phyloP scores from a whole-genome alignment of 2,113 vertebrate species.

The Callorhinus ursinus region DNA sequence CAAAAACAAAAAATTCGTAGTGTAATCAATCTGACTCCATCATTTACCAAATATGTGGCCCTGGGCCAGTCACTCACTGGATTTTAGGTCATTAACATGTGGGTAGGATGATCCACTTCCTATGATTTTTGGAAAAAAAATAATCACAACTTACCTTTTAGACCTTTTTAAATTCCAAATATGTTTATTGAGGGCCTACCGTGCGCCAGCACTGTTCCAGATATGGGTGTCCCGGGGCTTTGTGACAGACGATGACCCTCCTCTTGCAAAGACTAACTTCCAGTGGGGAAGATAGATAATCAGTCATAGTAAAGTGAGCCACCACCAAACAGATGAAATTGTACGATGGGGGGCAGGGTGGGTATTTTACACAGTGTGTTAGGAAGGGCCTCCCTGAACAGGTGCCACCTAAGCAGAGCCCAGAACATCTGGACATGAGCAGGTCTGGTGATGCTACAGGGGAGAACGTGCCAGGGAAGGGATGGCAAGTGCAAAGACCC shows the following conservation, averaged over 20 bases:
- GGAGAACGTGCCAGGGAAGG: background rate
- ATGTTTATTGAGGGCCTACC: background rate
- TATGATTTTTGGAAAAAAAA: background rate
- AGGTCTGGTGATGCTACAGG: background rate
- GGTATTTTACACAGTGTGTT: fast-evolving
- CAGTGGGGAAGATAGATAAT: background rate
- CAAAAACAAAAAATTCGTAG: background rate
- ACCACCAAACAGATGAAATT: background rate
- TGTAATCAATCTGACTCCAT: background rate
- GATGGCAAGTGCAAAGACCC: too few relatives aligned
- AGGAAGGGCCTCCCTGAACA: too few relatives aligned
- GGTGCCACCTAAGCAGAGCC: background rate
- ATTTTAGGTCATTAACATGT: background rate
- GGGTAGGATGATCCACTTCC: background rate
- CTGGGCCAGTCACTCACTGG: background rate
- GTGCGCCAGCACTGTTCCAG: background rate
- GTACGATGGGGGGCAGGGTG: too few relatives aligned
- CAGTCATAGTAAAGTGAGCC: background rate
- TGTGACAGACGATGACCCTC: background rate
- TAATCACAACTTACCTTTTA: background rate
- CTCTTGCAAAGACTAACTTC: background rate
- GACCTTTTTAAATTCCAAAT: background rate
- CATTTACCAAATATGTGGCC: background rate
- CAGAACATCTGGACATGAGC: background rate
- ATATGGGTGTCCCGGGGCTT: fast-evolving